Percentiles rank a stretch among this genome's conserved stretches.
phyloP scores from a whole-genome alignment of 2,888 invertebrate species.

The Chaitophorus viminalis region DNA sequence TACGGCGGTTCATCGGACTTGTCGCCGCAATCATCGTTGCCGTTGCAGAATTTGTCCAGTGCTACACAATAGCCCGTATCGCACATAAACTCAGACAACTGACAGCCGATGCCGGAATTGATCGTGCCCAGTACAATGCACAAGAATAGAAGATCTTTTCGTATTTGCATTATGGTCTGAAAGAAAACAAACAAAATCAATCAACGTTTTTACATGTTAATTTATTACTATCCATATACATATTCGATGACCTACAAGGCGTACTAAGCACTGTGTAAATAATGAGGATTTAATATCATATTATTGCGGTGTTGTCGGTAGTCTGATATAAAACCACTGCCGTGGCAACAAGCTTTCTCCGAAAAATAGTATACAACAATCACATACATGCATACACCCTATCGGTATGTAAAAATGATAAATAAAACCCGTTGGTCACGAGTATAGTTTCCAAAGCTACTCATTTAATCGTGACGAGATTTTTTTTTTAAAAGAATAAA shows the following conservation, averaged over 20 bases:
- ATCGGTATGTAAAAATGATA: too few relatives aligned
- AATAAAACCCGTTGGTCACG: too few relatives aligned
- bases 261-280: neutral
- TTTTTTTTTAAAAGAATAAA: too few relatives aligned
- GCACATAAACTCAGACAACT: conserved; percentile 73
- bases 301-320: too few relatives aligned
- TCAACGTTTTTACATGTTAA: neutral
- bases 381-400: too few relatives aligned
- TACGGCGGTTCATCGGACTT: conserved; percentile 80
- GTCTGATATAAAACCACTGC: too few relatives aligned
- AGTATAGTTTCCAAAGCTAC: too few relatives aligned
- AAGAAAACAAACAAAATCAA: conserved; percentile 11
- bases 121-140: conserved; percentile 11
- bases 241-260: neutral
- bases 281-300: neutral
- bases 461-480: too few relatives aligned
- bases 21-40: conserved; percentile 81
- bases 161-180: conserved; percentile 43
- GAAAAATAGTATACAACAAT: too few relatives aligned
- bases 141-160: neutral
- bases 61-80: conserved; percentile 77
- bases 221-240: neutral
- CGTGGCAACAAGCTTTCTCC: too few relatives aligned
- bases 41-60: conserved; percentile 81
- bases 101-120: conserved; percentile 67